A percentile compares a stretch with the other conserved stretches of the same genome.
These are phyloP conservation scores for Pyrochroa serraticornis DNA, from an alignment of 2,888 invertebrate species.

Conservation along the genomic window DNA sequence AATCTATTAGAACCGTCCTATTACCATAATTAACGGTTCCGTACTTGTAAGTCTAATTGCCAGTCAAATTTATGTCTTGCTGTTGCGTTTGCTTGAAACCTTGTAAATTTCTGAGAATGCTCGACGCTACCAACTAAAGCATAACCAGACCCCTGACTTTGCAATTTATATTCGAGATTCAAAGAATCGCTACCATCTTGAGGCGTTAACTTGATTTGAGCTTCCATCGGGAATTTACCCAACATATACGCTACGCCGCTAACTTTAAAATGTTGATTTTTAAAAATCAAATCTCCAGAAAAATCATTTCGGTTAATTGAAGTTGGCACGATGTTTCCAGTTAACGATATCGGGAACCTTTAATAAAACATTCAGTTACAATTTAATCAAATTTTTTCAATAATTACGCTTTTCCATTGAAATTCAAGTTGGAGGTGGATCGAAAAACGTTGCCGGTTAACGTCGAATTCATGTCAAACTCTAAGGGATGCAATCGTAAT, in stretches of 20 bases:
- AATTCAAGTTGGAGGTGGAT: conserved; percentile 43
- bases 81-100: conserved; percentile 54
- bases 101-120: conserved; percentile 58
- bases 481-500: conserved; percentile 53
- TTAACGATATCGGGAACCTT: conserved; percentile 44
- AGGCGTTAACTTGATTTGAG: conserved; percentile 57
- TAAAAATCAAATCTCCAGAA: conserved; percentile 57
- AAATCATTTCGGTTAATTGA: conserved; percentile 46
- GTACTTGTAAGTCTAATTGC: conserved; percentile 57
- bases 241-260: conserved; percentile 56
- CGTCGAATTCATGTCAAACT: conserved; percentile 48
- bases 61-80: conserved; percentile 54
- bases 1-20: conserved; percentile 13
- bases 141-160: conserved; percentile 44
- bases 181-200: conserved; percentile 54
- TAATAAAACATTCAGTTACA: conserved; percentile 22
- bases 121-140: conserved; percentile 46
- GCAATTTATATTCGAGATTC: conserved; percentile 52
- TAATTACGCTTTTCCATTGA: conserved; percentile 48
- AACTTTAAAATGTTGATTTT: conserved; percentile 56
- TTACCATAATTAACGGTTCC: conserved; percentile 14
- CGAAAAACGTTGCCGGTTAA: conserved; percentile 45
- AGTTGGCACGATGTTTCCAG: conserved; percentile 37
- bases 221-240: conserved; percentile 55
- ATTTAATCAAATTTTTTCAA: conserved; percentile 15